Conservation (phyloP, 2,113 vertebrate species). For the Lepus timidus region DNA sequence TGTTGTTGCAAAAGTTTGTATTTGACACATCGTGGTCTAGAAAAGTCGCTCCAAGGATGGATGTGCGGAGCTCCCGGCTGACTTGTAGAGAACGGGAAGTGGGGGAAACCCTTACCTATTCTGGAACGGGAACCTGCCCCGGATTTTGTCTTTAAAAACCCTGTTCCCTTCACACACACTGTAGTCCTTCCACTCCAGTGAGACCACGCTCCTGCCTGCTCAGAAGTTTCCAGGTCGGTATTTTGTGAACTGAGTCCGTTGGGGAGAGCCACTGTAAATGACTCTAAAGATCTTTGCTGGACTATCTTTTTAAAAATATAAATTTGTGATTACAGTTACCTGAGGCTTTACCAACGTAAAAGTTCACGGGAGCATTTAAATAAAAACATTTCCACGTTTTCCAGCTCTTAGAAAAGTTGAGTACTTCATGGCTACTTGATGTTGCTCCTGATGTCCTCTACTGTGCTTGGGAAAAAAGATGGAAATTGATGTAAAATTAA, state of each 20-base stretch:
- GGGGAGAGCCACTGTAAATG: neutral
- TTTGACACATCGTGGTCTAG: neutral
- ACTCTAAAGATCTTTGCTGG: neutral
- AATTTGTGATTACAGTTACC: slow-evolving; percentile 22
- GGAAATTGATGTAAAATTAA: slow-evolving; percentile 46
- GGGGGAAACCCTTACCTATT: neutral
- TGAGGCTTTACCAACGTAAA: slow-evolving; percentile 26
- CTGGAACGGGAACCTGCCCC: neutral
- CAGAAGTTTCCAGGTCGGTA: neutral
- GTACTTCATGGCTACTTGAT: neutral
- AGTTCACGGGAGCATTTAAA: neutral
- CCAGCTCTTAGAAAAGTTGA: neutral
- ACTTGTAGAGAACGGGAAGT: neutral
- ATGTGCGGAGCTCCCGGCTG: neutral
- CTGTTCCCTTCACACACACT: neutral
- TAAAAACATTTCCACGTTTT: slow-evolving; percentile 16
- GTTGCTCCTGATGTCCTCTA: neutral
- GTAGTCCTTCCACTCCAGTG: neutral
- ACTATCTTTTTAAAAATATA: neutral
- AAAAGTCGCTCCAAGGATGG: neutral
- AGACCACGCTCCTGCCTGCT: neutral
- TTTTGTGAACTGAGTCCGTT: neutral
- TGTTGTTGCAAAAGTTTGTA: neutral
- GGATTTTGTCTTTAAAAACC: neutral
- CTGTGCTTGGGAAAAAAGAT: neutral